These are phyloP conservation scores for Cistogaster globosa DNA, from an alignment of 2,888 invertebrate genomes.

Conservation along the genomic window DNA sequence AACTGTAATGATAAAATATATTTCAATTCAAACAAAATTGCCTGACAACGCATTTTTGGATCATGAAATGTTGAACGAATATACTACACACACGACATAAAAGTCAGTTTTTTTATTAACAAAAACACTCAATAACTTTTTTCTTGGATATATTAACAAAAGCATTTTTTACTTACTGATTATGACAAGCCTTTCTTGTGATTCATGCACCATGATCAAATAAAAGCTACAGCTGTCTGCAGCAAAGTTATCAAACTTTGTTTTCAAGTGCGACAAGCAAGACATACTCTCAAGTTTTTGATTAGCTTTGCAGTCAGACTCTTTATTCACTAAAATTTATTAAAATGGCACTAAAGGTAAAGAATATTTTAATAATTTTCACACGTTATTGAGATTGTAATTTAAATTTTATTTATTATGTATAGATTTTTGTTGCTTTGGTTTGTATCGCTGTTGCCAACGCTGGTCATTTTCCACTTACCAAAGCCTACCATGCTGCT, in stretches of 20 bases:
- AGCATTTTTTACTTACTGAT: too few species aligned
- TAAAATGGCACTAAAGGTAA: constrained; percentile 71
- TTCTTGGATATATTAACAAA: too few species aligned
- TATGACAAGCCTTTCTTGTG: too few species aligned
- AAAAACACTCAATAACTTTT: too few species aligned
- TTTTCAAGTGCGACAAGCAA: constrained; percentile 62
- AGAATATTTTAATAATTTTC: background rate
- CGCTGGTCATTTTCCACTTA: constrained; percentile 73
- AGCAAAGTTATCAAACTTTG: constrained; percentile 5
- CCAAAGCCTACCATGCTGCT: constrained; percentile 73
- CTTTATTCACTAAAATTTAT: constrained; percentile 32
- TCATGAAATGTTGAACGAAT: too few species aligned
- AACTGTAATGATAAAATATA: too few species aligned
- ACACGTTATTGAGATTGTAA: constrained; percentile 73
- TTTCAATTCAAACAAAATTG: too few species aligned
- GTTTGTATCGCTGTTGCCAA: constrained; percentile 74
- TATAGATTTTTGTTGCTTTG: constrained; percentile 72
- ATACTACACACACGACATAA: too few species aligned
- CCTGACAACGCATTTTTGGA: too few species aligned
- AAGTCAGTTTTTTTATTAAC: too few species aligned
- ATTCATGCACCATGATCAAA: too few species aligned
- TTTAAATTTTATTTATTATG: constrained; percentile 65
- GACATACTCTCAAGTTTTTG: constrained; percentile 41
- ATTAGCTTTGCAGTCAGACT: constrained; percentile 45
- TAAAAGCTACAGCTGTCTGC: too few species aligned